These are phyloP conservation scores for Manacus vitellinus DNA, from an alignment of 2,113 vertebrate genomes.

Conservation along the genomic window DNA sequence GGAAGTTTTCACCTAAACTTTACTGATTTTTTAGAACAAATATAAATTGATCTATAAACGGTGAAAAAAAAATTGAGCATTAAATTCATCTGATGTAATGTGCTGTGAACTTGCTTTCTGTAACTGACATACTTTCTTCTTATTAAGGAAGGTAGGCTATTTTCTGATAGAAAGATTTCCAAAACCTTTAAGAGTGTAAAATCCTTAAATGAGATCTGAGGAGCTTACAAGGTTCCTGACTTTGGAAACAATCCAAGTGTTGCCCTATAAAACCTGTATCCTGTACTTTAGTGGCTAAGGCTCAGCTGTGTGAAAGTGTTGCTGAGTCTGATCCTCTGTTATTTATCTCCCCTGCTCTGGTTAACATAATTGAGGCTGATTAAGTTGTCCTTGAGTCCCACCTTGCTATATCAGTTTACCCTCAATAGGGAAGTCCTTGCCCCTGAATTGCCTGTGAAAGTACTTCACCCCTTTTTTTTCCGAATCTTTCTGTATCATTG, in stretches of 20 bases:
- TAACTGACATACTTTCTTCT: neutral
- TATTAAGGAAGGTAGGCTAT: neutral
- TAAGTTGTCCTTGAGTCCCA: slow-evolving; percentile 46
- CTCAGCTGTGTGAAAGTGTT: neutral
- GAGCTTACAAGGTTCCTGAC: neutral
- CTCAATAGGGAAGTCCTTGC: neutral
- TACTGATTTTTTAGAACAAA: neutral
- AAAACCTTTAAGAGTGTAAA: neutral
- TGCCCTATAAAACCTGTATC: neutral
- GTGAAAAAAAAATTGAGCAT: neutral
- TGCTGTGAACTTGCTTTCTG: neutral
- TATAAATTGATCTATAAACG: neutral
- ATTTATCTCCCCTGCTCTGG: neutral
- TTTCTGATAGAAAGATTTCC: neutral
- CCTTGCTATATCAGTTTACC: neutral
- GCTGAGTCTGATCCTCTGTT: neutral
- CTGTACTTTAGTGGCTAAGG: neutral
- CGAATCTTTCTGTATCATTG: neutral
- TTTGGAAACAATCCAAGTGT: neutral
- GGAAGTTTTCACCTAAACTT: neutral
- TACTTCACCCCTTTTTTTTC: neutral
- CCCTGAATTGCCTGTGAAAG: neutral
- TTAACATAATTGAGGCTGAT: slow-evolving; percentile 32
- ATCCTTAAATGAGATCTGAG: neutral
- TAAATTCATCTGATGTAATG: neutral